These are phyloP conservation scores for Yponomeuta evonymella DNA, from an alignment of 2,888 invertebrate species.

Conservation along the genomic window DNA sequence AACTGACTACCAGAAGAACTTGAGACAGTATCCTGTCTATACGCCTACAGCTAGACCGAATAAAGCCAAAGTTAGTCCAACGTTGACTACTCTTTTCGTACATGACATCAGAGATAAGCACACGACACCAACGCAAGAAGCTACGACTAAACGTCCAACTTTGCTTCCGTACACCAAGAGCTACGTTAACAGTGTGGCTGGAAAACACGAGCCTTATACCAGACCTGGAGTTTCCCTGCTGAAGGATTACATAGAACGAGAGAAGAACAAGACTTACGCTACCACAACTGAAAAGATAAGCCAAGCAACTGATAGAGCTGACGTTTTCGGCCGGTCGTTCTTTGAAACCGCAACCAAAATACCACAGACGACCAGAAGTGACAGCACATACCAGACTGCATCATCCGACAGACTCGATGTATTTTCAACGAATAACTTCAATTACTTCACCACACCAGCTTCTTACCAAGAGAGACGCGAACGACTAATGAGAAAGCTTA, in stretches of 20 bases:
- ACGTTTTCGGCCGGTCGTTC: slow-evolving; percentile 27
- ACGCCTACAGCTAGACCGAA: slow-evolving; percentile 39
- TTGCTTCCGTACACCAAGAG: slow-evolving; percentile 61
- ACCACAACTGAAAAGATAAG: slow-evolving; percentile 38
- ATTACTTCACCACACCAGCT: slow-evolving; percentile 47
- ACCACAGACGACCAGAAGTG: slow-evolving; percentile 48
- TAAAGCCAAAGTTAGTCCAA: slow-evolving; percentile 51
- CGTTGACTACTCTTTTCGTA: slow-evolving; percentile 56
- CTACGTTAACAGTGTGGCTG: slow-evolving; percentile 40
- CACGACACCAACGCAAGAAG: slow-evolving; percentile 8
- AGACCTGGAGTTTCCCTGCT: slow-evolving; percentile 64
- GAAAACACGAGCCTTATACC: slow-evolving; percentile 61
- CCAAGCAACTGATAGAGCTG: slow-evolving; percentile 43
- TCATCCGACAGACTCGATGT: slow-evolving; percentile 46
- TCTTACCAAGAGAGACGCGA: slow-evolving; percentile 80
- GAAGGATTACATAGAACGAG: slow-evolving; percentile 55
- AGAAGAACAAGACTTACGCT: slow-evolving; percentile 51
- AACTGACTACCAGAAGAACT: slow-evolving; percentile 61
- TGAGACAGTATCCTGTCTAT: slow-evolving; percentile 63
- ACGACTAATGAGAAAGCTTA: slow-evolving; percentile 82
- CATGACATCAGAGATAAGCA: slow-evolving; percentile 54
- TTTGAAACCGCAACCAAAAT: slow-evolving; percentile 65
- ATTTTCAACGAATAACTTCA: slow-evolving; percentile 37
- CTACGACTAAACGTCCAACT: slow-evolving; percentile 59
- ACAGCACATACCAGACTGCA: slow-evolving; percentile 35